A percentile compares a stretch with the other conserved stretches of the same genome.
phyloP scores from a whole-genome alignment of 2,113 vertebrate species.

The Camelus bactrianus region DNA sequence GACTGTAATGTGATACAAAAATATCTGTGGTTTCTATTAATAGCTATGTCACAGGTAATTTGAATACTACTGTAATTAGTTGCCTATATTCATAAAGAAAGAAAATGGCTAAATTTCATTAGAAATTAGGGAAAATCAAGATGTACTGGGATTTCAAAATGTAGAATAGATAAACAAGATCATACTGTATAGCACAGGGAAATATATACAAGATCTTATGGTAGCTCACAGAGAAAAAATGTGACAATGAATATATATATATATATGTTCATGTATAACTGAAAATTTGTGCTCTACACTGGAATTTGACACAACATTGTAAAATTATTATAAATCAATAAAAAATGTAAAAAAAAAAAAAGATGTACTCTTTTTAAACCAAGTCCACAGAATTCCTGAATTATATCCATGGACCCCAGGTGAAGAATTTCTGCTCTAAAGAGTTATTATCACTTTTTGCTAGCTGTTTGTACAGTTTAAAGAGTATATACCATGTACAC shows the following conservation, averaged over 20 bases:
- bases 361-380: background rate
- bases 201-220: too few relatives aligned
- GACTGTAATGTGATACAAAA: conserved; percentile 19
- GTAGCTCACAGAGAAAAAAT: too few relatives aligned
- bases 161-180: too few relatives aligned
- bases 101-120: conserved; percentile 32
- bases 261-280: too few relatives aligned
- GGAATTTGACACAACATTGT: too few relatives aligned
- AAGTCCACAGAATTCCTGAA: conserved; percentile 39
- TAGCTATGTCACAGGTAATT: background rate
- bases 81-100: conserved; percentile 42
- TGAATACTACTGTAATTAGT: background rate
- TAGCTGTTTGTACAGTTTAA: background rate
- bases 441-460: background rate
- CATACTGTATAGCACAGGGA: too few relatives aligned
- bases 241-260: too few relatives aligned
- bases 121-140: conserved; percentile 9
- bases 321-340: too few relatives aligned
- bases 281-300: too few relatives aligned
- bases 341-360: too few relatives aligned
- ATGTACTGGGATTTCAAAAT: background rate
- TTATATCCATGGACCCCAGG: background rate
- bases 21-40: conserved; percentile 31
- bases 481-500: background rate
- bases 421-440: background rate